Evolutionary conservation across 2,113 vertebrate genomes (phyloP).

Genomic region (Myiozetetes cayanensis): DNA sequence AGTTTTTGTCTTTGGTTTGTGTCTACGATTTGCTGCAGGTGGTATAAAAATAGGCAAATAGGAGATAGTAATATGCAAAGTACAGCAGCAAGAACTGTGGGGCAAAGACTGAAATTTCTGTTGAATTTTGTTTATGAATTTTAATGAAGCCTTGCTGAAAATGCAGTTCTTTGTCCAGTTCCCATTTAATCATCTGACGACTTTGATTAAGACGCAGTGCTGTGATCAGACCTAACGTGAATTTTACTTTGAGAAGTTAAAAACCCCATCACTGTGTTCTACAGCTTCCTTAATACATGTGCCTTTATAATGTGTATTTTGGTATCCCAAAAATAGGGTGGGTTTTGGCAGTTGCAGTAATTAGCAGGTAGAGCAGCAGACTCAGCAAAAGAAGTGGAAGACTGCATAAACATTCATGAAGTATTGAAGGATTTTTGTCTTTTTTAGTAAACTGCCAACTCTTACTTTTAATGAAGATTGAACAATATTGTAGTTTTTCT

Average conservation of each 20-base stretch:
- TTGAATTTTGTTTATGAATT: background rate
- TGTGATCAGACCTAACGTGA: background rate
- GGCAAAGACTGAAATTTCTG: background rate
- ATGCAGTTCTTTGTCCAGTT: background rate
- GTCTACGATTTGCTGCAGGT: background rate
- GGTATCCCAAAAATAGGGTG: background rate
- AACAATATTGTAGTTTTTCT: background rate
- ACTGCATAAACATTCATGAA: background rate
- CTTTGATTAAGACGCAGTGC: background rate
- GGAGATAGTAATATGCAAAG: background rate
- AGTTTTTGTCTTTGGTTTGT: background rate
- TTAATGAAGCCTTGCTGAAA: background rate
- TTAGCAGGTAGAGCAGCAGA: conserved; percentile 1
- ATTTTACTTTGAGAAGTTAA: background rate
- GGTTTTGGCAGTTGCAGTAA: background rate
- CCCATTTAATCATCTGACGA: background rate
- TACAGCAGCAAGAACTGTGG: background rate
- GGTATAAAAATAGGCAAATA: background rate
- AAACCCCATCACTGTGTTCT: background rate
- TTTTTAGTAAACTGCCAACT: background rate
- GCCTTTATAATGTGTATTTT: background rate
- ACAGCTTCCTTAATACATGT: background rate
- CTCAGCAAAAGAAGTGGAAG: background rate
- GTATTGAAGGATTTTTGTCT: background rate
- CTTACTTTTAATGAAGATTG: background rate